phyloP scores from a whole-genome alignment of 2,888 invertebrate species.

The Erebia ligea region DNA sequence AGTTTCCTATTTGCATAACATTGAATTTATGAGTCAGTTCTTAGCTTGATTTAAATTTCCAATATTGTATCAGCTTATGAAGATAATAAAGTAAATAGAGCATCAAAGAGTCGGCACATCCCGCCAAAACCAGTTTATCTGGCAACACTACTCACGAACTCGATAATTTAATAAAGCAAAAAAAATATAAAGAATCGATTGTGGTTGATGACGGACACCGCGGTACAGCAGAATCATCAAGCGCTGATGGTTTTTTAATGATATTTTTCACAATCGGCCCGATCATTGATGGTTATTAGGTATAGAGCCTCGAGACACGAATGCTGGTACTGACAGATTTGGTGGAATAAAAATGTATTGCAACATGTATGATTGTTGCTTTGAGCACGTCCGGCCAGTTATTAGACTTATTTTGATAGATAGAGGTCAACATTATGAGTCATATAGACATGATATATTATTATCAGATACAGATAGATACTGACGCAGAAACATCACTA shows the following conservation, averaged over 20 bases:
- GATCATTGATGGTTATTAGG: constrained; percentile 82
- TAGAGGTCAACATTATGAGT: background rate
- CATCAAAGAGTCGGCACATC: background rate
- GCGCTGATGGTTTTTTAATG: constrained; percentile 84
- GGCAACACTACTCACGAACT: constrained; percentile 51
- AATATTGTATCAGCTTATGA: background rate
- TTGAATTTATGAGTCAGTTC: constrained; percentile 14
- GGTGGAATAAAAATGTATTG: constrained; percentile 31
- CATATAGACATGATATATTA: no score
- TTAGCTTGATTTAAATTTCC: constrained; percentile 9
- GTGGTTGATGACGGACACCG: constrained; percentile 74
- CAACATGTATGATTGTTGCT: constrained; percentile 34
- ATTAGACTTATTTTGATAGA: constrained; percentile 2
- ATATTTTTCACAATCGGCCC: constrained; percentile 83
- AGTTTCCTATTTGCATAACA: constrained; percentile 27
- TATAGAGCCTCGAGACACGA: constrained; percentile 72
- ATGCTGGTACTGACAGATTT: constrained; percentile 27
- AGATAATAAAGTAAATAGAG: background rate
- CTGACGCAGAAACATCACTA: no score
- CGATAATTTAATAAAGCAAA: constrained; percentile 77
- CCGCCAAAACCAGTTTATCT: constrained; percentile 34
- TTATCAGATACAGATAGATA: no score
- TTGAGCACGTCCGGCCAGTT: constrained; percentile 22
- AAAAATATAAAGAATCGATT: constrained; percentile 76
- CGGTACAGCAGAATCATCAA: constrained; percentile 78